Evolutionary conservation across 2,113 vertebrate genomes (phyloP).

Genomic region (Pandion haliaetus): DNA sequence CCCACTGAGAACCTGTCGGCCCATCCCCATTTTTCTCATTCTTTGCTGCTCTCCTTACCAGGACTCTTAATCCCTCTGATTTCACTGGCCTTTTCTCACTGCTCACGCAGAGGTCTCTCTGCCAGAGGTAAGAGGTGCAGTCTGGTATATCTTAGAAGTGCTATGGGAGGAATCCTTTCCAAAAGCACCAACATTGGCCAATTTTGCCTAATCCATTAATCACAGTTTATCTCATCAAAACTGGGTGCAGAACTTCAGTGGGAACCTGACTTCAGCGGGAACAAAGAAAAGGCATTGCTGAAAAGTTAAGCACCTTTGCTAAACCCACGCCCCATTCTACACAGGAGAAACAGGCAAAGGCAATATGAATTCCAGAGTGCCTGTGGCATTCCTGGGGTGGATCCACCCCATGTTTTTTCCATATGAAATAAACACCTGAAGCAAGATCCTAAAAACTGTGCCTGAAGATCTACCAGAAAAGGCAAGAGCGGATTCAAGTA

Average conservation of each 20-base stretch:
- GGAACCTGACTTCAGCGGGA: background rate
- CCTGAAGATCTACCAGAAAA: conserved; percentile 7
- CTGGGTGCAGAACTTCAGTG: background rate
- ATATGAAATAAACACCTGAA: background rate
- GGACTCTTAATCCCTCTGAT: background rate
- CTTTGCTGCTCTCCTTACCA: background rate
- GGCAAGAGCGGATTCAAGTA: conserved; percentile 28
- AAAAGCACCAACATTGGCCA: background rate
- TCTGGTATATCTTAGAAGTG: background rate
- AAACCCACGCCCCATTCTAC: background rate
- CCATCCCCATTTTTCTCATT: conserved; percentile 1
- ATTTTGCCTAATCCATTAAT: background rate
- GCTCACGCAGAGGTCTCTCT: background rate
- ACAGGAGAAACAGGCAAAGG: background rate
- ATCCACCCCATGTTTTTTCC: background rate
- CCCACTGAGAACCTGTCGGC: background rate
- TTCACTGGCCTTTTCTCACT: background rate
- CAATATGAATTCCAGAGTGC: background rate
- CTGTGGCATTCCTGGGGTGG: background rate
- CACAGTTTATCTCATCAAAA: background rate
- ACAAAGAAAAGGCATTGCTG: background rate
- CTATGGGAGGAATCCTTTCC: background rate
- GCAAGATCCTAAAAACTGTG: background rate
- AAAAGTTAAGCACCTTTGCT: background rate
- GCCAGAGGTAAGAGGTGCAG: background rate